Conservation (phyloP, 2,888 invertebrate species). For the Oscheius myriophilus region DNA sequence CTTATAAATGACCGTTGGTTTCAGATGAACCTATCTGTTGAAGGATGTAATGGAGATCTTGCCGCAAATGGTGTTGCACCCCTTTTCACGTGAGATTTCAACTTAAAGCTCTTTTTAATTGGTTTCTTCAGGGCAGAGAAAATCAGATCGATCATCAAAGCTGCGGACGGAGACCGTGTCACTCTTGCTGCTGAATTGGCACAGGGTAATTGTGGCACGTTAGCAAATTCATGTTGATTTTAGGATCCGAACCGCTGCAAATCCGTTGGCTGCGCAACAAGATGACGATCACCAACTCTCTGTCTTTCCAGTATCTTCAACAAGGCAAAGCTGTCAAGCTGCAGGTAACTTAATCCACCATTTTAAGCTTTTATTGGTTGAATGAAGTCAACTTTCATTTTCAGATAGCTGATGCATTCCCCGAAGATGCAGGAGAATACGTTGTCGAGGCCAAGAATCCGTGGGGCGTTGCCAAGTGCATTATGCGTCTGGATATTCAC, state of each 20-base stretch:
- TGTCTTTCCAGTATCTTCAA: conserved; percentile 55
- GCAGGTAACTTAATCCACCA: no score
- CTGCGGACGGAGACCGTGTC: conserved; percentile 55
- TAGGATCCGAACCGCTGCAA: conserved; percentile 65
- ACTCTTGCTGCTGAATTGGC: conserved; percentile 54
- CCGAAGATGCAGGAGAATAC: conserved; percentile 76
- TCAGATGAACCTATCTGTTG: conserved; percentile 60
- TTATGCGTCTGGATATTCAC: conserved; percentile 52
- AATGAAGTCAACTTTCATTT: no score
- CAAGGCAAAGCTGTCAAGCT: conserved; percentile 36
- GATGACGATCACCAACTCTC: conserved; percentile 58
- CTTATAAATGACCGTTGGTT: conserved; percentile 8
- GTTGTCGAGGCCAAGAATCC: conserved; percentile 56
- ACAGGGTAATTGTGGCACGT: conserved; percentile 33
- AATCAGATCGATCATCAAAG: conserved; percentile 44
- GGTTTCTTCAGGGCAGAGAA: conserved; percentile 42
- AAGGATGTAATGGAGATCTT: conserved; percentile 35
- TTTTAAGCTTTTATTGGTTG: no score
- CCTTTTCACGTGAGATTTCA: conserved; percentile 37
- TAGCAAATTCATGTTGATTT: background rate
- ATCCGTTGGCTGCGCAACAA: conserved; percentile 67
- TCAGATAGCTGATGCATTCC: conserved; percentile 68
- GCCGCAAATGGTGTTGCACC: conserved; percentile 60
- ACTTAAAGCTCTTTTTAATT: background rate
- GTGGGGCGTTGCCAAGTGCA: conserved; percentile 50